phyloP scores from a whole-genome alignment of 2,797 vertebrate genomes.

The Geotrypetes seraphini region DNA sequence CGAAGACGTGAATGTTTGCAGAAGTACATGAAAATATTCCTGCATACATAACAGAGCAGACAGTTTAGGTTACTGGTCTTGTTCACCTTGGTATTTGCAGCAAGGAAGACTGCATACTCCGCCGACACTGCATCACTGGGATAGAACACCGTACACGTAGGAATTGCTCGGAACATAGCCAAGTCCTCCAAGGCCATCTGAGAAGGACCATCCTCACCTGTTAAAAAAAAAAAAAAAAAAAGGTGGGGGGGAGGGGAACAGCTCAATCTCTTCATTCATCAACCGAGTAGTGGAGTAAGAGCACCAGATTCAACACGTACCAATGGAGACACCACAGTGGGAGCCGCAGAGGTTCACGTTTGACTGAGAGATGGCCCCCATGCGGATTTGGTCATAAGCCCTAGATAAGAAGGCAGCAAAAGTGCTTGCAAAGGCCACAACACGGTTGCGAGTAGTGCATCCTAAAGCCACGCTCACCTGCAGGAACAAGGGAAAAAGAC shows the following conservation, averaged over 20 bases:
- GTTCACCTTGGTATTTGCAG: conserved; percentile 73
- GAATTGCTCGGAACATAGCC: conserved; percentile 79
- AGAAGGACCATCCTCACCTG: conserved; percentile 76
- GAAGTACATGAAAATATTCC: too few relatives aligned
- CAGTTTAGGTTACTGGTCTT: too few relatives aligned
- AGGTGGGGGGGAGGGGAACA: neutral
- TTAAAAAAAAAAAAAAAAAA: conserved; percentile 1
- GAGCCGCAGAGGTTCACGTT: conserved; percentile 79
- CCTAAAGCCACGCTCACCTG: conserved; percentile 79
- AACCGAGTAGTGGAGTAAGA: neutral
- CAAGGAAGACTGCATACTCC: conserved; percentile 66
- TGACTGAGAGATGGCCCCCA: conserved; percentile 67
- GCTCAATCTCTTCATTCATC: neutral
- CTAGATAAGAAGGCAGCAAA: conserved; percentile 73
- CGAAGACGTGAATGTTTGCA: too few relatives aligned
- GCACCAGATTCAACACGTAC: conserved; percentile 49
- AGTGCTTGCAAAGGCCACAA: conserved; percentile 68
- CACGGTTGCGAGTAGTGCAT: conserved; percentile 64
- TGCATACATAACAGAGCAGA: too few relatives aligned
- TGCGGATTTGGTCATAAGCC: conserved; percentile 77
- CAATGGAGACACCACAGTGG: conserved; percentile 75
- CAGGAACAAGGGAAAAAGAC: neutral
- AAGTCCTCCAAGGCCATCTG: conserved; percentile 85
- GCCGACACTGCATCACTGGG: conserved; percentile 73
- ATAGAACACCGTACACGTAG: conserved; percentile 78